These are phyloP conservation scores for Harpalus rubripes DNA, from an alignment of 2,888 invertebrate species.

Conservation along the genomic window DNA sequence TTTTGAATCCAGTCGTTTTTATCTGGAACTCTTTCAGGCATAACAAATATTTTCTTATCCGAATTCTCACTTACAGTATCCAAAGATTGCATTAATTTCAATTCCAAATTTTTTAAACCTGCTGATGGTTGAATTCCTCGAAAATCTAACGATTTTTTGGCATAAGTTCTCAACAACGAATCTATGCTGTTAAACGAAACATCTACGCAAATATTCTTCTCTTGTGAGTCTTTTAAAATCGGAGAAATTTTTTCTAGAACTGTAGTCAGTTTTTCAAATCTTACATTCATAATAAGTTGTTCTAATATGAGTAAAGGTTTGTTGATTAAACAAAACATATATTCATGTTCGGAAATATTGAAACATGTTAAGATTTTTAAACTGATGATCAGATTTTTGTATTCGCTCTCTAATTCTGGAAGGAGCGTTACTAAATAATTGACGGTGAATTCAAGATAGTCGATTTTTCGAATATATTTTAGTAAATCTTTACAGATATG, in stretches of 20 bases:
- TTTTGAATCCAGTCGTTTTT: constrained; percentile 91
- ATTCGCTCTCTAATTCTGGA: constrained; percentile 78
- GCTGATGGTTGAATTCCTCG: constrained; percentile 77
- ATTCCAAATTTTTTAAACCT: constrained; percentile 78
- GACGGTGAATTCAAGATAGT: constrained; percentile 83
- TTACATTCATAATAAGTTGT: constrained; percentile 92
- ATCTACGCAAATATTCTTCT: constrained; percentile 82
- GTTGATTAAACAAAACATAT: constrained; percentile 83
- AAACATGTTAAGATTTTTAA: constrained; percentile 84
- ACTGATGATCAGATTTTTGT: constrained; percentile 83
- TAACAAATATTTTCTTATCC: constrained; percentile 82
- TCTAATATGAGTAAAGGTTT: constrained; percentile 89
- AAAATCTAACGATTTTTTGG: constrained; percentile 89
- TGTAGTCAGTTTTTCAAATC: constrained; percentile 83
- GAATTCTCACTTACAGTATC: constrained; percentile 83
- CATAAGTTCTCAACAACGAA: constrained; percentile 85
- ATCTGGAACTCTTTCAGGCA: constrained; percentile 88
- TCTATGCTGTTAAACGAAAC: constrained; percentile 84
- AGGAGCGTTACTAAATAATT: constrained; percentile 80
- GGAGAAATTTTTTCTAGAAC: constrained; percentile 82
- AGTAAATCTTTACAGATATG: constrained; percentile 83
- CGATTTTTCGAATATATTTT: constrained; percentile 81
- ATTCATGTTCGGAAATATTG: constrained; percentile 79
- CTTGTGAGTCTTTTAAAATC: constrained; percentile 76
- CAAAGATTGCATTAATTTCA: constrained; percentile 81